These are phyloP conservation scores for Leptatherina wallacei DNA, from an alignment of 2,797 vertebrate genomes.

Conservation along the genomic window DNA sequence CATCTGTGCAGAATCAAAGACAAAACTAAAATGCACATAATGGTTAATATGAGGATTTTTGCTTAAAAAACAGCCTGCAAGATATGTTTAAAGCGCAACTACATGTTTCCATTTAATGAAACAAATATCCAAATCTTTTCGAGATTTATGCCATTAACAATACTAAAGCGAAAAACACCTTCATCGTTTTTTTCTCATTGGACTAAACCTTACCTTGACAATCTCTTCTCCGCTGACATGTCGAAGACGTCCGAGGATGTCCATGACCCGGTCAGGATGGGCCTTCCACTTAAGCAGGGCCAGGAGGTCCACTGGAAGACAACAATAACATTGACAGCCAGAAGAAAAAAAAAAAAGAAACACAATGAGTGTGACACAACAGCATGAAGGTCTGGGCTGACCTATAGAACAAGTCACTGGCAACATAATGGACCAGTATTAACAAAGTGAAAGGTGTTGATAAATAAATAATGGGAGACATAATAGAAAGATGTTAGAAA, in stretches of 20 bases:
- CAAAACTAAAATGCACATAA: not conserved
- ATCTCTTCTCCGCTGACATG: slow-evolving; percentile 94
- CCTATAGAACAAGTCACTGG: not conserved
- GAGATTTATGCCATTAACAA: not conserved
- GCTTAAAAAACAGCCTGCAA: not conserved
- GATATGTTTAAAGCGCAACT: not conserved
- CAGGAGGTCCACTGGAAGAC: slow-evolving; percentile 89
- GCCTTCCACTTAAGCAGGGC: slow-evolving; percentile 95
- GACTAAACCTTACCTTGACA: slow-evolving; percentile 86
- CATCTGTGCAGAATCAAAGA: not conserved
- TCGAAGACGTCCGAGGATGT: slow-evolving; percentile 89
- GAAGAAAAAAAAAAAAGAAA: not conserved
- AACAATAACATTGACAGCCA: not conserved
- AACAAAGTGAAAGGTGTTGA: not conserved
- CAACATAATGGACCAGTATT: not conserved
- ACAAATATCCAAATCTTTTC: not conserved
- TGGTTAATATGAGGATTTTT: not conserved
- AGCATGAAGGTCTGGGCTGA: not conserved
- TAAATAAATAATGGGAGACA: not conserved
- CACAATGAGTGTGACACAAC: accelerated
- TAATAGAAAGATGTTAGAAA: not conserved
- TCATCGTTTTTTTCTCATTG: too few relatives aligned
- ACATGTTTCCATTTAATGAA: not conserved
- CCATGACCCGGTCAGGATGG: slow-evolving; percentile 91
- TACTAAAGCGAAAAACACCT: not conserved